phyloP scores from a whole-genome alignment of 2,797 vertebrate genomes.

The Schizopygopsis malacanthus region DNA sequence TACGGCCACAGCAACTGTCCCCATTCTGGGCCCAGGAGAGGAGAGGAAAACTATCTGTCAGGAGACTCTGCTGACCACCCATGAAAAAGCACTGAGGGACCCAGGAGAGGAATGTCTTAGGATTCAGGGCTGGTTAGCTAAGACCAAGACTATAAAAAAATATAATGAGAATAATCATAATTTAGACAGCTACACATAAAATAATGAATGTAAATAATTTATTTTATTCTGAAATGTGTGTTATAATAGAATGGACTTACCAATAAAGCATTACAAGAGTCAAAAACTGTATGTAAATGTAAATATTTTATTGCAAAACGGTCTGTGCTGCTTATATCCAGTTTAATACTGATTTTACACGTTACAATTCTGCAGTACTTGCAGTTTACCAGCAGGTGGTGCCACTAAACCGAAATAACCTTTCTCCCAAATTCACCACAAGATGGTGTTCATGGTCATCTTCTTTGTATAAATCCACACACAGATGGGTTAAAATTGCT shows the following conservation, averaged over 20 bases:
- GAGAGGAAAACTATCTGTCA: slow-evolving; percentile 57
- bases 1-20: slow-evolving; percentile 44
- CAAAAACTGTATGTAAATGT: neutral
- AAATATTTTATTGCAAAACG: neutral
- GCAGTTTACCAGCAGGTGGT: slow-evolving; percentile 41
- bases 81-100: slow-evolving; percentile 51
- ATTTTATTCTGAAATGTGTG: neutral
- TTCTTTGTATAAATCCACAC: neutral
- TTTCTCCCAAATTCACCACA: slow-evolving; percentile 42
- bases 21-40: slow-evolving; percentile 51
- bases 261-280: neutral
- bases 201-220: neutral
- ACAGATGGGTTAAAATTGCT: neutral
- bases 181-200: neutral
- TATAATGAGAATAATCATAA: neutral
- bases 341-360: neutral
- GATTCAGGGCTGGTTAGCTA: slow-evolving; percentile 1
- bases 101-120: slow-evolving; percentile 48
- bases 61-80: slow-evolving; percentile 55
- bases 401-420: neutral
- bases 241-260: neutral
- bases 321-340: neutral
- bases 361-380: neutral
- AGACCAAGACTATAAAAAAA: neutral
- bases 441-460: slow-evolving; percentile 26